A percentile compares a stretch with the other conserved stretches of the same genome.
These are phyloP conservation scores for Apostichopus japonicus DNA, from an alignment of 35 echinoderm and acorn worm species.

Conservation along the genomic window DNA sequence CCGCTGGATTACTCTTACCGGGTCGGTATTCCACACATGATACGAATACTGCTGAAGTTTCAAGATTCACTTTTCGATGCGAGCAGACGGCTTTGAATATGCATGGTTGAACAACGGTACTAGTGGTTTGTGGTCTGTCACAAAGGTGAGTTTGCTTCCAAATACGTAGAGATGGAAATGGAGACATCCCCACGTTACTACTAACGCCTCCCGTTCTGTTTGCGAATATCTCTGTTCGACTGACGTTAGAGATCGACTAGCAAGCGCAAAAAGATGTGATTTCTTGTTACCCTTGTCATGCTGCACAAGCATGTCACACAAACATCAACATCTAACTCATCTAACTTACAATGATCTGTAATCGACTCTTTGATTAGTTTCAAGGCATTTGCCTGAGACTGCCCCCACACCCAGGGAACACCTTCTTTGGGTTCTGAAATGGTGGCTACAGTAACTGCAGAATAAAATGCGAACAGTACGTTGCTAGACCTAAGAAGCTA, in stretches of 20 bases:
- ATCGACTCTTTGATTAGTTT: conserved; percentile 17
- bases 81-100: neutral
- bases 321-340: conserved; percentile 60
- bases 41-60: conserved; percentile 69
- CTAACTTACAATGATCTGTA: conserved; percentile 5
- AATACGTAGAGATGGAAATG: conserved; percentile 71
- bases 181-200: conserved; percentile 40
- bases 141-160: conserved; percentile 39
- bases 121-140: conserved; percentile 83
- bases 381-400: neutral
- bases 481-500: conserved; percentile 76
- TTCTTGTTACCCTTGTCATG: conserved; percentile 22
- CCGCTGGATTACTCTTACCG: conserved; percentile 70
- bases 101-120: conserved; percentile 55
- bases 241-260: conserved; percentile 45
- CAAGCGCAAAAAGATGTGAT: conserved; percentile 34
- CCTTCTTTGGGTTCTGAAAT: conserved; percentile 19
- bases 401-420: conserved; percentile 8
- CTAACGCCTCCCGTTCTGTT: conserved; percentile 68
- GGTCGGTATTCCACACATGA: conserved; percentile 37
- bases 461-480: neutral
- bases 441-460: neutral
- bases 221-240: conserved; percentile 68
- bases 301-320: conserved; percentile 53
- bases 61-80: conserved; percentile 69